phyloP scores from a whole-genome alignment of 2,113 vertebrate species.

The Saguinus imperator region DNA sequence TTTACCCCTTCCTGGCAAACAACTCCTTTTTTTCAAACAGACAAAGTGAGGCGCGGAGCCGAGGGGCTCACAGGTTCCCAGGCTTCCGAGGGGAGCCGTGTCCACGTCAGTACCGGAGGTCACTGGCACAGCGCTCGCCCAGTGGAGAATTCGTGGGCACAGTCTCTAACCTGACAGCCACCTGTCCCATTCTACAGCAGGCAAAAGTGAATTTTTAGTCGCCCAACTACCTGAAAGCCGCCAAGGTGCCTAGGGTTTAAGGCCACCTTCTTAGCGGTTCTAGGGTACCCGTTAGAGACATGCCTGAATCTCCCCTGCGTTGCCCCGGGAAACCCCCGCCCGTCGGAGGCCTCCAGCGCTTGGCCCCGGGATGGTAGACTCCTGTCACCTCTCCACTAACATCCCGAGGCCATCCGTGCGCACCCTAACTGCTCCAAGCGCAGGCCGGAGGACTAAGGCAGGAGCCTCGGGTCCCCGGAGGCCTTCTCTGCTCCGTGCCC shows the following conservation, averaged over 20 bases:
- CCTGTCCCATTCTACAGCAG: neutral
- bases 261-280: neutral
- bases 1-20: neutral
- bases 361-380: neutral
- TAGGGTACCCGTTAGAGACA: neutral
- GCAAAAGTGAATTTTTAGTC: neutral
- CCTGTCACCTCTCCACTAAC: slow-evolving; percentile 23
- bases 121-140: too few relatives aligned
- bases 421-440: neutral
- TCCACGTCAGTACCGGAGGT: accelerated
- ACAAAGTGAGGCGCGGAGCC: neutral
- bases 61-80: neutral
- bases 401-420: neutral
- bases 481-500: neutral
- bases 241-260: neutral
- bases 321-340: neutral
- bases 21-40: neutral
- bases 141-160: accelerated
- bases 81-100: accelerated
- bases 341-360: neutral
- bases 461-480: neutral
- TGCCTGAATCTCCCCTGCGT: neutral
- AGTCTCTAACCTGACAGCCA: neutral
- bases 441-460: neutral
- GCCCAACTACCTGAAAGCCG: neutral